Conservation (phyloP, 2,888 invertebrate species). For the Drosophila kambysellisi region DNA sequence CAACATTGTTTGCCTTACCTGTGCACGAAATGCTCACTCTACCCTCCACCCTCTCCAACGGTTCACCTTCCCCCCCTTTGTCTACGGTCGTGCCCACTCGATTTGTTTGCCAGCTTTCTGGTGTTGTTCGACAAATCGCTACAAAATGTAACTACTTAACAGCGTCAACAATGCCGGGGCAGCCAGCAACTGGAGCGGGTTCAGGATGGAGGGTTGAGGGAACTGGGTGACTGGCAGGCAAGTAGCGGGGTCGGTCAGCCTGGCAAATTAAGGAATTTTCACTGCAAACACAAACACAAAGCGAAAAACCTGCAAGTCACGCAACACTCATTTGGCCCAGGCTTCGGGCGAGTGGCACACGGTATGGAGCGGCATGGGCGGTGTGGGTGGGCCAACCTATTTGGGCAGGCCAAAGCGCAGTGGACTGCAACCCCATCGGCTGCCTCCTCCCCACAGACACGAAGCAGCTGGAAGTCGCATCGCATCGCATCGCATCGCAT, state of each 20-base stretch:
- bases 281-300: constrained; percentile 63
- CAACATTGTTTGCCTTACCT: constrained; percentile 41
- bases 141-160: constrained; percentile 80
- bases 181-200: neutral
- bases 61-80: no score
- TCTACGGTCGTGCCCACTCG: constrained; percentile 9
- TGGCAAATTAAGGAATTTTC: constrained; percentile 78
- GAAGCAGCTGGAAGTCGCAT: constrained; percentile 38
- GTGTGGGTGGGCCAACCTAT: neutral
- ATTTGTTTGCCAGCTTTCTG: constrained; percentile 45
- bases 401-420: constrained; percentile 2
- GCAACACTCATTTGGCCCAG: constrained; percentile 78
- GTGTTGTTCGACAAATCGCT: constrained; percentile 74
- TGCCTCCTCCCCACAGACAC: constrained; percentile 19
- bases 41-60: neutral
- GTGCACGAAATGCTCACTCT: neutral
- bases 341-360: constrained; percentile 21
- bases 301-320: constrained; percentile 79
- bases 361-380: neutral
- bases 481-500: constrained; percentile 46
- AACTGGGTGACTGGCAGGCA: neutral
- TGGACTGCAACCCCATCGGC: neutral
- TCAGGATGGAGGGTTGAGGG: neutral
- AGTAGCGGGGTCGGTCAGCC: constrained; percentile 30
- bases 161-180: constrained; percentile 67